phyloP scores from a whole-genome alignment of 2,888 invertebrate genomes.

The Caenorhabditis macrosperma region DNA sequence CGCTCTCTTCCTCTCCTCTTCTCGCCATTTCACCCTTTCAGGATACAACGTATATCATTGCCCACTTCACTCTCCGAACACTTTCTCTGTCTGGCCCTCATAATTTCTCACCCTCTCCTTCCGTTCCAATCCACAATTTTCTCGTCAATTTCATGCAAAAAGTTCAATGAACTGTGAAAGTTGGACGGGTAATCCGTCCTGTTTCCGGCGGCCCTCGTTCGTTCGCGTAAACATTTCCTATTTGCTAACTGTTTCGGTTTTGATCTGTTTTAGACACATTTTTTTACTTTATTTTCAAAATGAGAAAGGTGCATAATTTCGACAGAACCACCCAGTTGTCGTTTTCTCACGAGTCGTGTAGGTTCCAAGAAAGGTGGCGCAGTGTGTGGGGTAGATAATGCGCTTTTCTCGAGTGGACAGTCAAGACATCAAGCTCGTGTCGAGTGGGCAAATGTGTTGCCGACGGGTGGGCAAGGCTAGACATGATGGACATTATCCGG shows the following conservation, averaged over 20 bases:
- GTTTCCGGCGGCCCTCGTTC: background rate
- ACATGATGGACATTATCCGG: conserved; percentile 36
- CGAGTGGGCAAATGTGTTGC: conserved; percentile 41
- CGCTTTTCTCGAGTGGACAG: conserved; percentile 59
- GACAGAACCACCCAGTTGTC: no score
- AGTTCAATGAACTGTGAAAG: conserved; percentile 51
- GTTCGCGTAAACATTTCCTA: conserved; percentile 10
- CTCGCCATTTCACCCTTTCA: background rate
- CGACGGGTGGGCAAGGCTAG: conserved; percentile 17
- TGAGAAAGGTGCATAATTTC: no score
- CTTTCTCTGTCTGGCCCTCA: conserved; percentile 31
- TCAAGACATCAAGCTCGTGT: conserved; percentile 43
- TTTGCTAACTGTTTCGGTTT: no score
- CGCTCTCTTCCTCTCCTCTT: background rate
- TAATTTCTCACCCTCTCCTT: background rate
- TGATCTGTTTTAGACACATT: background rate
- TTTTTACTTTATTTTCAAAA: background rate
- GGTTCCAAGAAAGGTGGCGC: conserved; percentile 34
- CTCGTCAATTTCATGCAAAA: conserved; percentile 14
- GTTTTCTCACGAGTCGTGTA: conserved; percentile 35
- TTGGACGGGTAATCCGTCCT: conserved; percentile 16
- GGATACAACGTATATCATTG: conserved; percentile 28
- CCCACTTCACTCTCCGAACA: conserved; percentile 20
- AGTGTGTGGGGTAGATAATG: conserved; percentile 43
- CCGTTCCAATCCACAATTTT: no score